Evolutionary conservation across 2,113 vertebrate genomes (phyloP).

Genomic region (Noctilio leporinus): DNA sequence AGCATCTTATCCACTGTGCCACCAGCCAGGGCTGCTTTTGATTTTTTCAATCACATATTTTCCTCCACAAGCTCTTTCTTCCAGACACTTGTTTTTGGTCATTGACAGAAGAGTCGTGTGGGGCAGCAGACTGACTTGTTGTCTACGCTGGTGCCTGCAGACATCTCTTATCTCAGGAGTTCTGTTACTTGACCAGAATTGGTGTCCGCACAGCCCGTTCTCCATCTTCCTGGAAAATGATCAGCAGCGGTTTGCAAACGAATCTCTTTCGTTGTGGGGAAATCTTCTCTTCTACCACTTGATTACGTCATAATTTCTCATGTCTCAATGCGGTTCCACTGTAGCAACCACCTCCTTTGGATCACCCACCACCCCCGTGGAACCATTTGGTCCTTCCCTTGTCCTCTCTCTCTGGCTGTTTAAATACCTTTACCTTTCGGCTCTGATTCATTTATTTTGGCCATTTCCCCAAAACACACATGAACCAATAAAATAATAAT

Average conservation of each 20-base stretch:
- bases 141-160: background rate
- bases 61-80: background rate
- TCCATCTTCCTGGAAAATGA: background rate
- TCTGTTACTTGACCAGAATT: background rate
- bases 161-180: accelerated
- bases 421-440: background rate
- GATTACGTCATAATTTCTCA: accelerated
- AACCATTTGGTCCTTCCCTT: accelerated
- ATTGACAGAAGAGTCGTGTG: accelerated
- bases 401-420: background rate
- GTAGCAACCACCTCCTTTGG: too few relatives aligned
- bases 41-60: too few relatives aligned
- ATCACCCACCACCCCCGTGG: background rate
- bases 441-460: background rate
- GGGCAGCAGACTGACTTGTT: background rate
- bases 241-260: background rate
- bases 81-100: background rate
- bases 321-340: accelerated
- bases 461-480: background rate
- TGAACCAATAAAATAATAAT: accelerated
- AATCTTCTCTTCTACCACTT: accelerated
- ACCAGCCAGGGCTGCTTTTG: too few relatives aligned
- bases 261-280: background rate
- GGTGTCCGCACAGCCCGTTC: accelerated
- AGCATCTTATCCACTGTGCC: too few relatives aligned